Base-by-base conservation (phyloP, 1,140 invertebrate genomes). In the Gryllus bimaculatus region DNA sequence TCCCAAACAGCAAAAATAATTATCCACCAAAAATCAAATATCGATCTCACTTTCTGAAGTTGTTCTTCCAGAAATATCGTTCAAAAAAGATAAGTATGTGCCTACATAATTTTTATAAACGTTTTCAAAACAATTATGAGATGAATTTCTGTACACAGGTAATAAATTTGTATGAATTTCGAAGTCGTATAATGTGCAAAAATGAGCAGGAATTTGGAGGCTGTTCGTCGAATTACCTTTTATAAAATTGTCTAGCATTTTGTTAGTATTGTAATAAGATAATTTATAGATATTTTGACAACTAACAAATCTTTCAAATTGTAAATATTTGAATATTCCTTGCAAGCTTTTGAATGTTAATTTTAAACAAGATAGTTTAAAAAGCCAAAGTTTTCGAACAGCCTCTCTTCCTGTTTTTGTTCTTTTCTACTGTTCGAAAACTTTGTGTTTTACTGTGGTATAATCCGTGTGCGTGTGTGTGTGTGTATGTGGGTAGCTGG, bases 311-410 rank as follows among this genome's bases (percentile, higher is more conserved):
- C 26, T 39, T 5, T 39, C 26, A 39, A 39, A 73, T 73, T 73
- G 15, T 18, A 73, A 73, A 73, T 73, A 39, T 39, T 39, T 39
- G 26, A 39, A 39, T 39, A 39, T 39, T 39, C 26, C 5, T 39
- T 39, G 26, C 73, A 73, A 73, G 73, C 20, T 73, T 73, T 18
- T 73, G 15, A 76, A 76, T 78, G 73, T 77, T 80, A 77, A 39
- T 21, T 76, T 75, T 74, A 39, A 39, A 39, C 26, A 5, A 39
- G 26, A 39, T 39, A 39, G 26, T 39, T 39, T 39, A 78, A 15
- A 15, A 75, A n/a, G 77, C 54, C 87, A 90, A 90, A 90, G 90
- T 90, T 91, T 90, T 90, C 89, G 90, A 91, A 91, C 90, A 89
- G 89, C 88, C 89, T 89, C 88, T 89, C 89, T 85, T 74, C 20